These are phyloP conservation scores for Gymnorhina tibicen DNA, from an alignment of 2,113 vertebrate genomes.

Conservation along the genomic window DNA sequence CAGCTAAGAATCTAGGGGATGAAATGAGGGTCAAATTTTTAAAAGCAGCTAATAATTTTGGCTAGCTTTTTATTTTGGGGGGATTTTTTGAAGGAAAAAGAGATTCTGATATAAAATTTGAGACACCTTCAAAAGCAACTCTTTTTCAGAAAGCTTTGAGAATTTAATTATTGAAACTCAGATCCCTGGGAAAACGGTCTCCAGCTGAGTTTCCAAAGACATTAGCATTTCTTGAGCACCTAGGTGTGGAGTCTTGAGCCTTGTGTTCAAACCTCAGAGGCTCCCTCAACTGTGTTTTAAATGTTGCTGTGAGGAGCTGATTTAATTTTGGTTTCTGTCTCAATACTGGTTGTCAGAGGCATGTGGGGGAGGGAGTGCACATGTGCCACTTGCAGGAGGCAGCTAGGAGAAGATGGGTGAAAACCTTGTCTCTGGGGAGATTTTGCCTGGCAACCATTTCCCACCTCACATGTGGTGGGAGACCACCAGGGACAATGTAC, in stretches of 20 bases:
- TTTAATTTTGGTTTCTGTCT: neutral
- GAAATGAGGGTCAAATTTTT: neutral
- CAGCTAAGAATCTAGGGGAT: neutral
- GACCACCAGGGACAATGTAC: neutral
- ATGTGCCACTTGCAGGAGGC: neutral
- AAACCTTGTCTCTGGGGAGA: too few species aligned
- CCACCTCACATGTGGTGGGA: neutral
- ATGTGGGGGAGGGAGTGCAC: rapidly evolving
- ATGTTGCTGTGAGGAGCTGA: neutral
- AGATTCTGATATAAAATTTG: neutral
- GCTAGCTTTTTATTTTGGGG: neutral
- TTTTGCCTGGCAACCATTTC: neutral
- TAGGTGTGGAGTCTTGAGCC: neutral
- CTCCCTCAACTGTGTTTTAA: neutral
- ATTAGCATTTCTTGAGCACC: neutral
- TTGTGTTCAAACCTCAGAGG: neutral
- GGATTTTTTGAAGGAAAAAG: neutral
- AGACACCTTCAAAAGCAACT: neutral
- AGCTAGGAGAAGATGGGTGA: too few species aligned
- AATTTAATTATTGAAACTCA: neutral
- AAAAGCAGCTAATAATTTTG: neutral
- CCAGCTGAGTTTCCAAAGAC: neutral
- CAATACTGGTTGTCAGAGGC: neutral
- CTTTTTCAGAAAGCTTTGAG: neutral
- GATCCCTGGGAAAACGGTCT: rapidly evolving